Evolutionary conservation across 2,113 vertebrate species (phyloP).

Genomic region (Anser cygnoides): DNA sequence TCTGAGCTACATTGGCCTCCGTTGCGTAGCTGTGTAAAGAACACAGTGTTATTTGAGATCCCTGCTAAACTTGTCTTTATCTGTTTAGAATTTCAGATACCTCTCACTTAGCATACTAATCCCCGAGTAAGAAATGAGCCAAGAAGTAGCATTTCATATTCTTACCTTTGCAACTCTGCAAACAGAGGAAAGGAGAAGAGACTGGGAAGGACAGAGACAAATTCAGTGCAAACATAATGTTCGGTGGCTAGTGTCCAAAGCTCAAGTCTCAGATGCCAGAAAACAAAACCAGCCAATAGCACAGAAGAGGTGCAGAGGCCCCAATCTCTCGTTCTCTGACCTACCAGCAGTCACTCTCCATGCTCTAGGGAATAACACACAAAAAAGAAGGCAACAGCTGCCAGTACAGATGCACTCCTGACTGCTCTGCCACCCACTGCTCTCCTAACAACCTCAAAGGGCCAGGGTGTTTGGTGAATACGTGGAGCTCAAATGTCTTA

Average conservation of each 20-base stretch:
- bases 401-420: background rate
- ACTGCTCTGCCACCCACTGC: background rate
- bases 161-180: slow-evolving; percentile 35
- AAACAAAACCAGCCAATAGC: slow-evolving; percentile 52
- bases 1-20: background rate
- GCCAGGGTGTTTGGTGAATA: background rate
- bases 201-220: slow-evolving; percentile 4
- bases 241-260: slow-evolving; percentile 20
- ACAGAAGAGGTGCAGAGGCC: background rate
- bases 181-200: background rate
- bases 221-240: slow-evolving; percentile 53
- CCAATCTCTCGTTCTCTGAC: background rate
- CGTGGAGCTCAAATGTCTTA: background rate
- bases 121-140: background rate
- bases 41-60: background rate
- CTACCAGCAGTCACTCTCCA: background rate
- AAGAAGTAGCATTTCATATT: background rate
- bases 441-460: background rate
- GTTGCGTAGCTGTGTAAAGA: background rate
- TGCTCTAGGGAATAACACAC: background rate
- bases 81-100: background rate
- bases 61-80: background rate
- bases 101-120: background rate
- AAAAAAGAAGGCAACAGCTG: background rate
- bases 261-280: slow-evolving; percentile 17